A percentile compares a stretch with the other conserved stretches of the same genome.
Evolutionary conservation across 2,113 vertebrate genomes (phyloP).

Genomic region (Syrrhaptes paradoxus): DNA sequence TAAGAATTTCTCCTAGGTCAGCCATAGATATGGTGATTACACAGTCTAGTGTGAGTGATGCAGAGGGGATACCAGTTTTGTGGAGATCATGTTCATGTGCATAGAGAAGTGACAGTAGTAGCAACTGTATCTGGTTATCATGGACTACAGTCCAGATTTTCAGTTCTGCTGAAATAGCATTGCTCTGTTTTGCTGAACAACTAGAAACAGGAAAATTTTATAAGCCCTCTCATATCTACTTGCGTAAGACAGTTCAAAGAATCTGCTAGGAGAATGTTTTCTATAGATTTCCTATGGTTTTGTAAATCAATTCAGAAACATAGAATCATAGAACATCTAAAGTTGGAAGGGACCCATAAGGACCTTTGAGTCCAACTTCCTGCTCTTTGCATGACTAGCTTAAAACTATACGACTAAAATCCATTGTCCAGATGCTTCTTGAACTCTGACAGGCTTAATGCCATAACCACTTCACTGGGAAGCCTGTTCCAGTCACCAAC

Average conservation of each 20-base stretch:
- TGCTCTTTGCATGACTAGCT: not conserved
- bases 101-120: not conserved
- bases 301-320: not conserved
- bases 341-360: not conserved
- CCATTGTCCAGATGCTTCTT: rapidly evolving
- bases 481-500: not conserved
- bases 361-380: not conserved
- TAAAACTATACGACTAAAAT: not conserved
- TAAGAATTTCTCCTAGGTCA: not conserved
- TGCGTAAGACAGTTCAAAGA: not conserved
- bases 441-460: not conserved
- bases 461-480: rapidly evolving
- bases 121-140: not conserved
- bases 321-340: not conserved
- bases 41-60: not conserved
- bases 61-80: not conserved
- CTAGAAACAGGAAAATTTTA: not conserved
- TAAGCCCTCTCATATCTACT: not conserved
- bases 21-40: not conserved
- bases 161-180: not conserved
- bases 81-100: not conserved
- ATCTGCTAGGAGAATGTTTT: not conserved
- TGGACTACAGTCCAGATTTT: not conserved
- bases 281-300: not conserved
- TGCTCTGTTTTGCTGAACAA: not conserved